These are phyloP conservation scores for Erebia epiphron DNA, from an alignment of 2,888 invertebrate species.

Conservation along the genomic window DNA sequence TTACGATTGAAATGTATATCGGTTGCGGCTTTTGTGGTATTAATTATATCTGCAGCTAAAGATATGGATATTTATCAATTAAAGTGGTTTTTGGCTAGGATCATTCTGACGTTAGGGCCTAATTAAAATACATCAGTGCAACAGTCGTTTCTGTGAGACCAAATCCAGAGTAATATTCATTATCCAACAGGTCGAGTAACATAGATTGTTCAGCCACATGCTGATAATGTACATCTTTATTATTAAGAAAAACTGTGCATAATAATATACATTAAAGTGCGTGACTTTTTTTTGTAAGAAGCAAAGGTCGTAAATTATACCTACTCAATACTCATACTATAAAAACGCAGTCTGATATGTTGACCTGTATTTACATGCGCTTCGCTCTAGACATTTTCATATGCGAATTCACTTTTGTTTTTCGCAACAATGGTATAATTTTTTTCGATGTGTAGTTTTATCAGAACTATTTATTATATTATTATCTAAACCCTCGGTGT, in stretches of 20 bases:
- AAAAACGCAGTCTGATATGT: slow-evolving; percentile 1
- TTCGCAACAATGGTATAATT: no score
- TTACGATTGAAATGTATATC: no score
- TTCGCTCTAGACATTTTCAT: slow-evolving; percentile 4
- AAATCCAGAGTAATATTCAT: background rate
- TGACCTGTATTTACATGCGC: background rate
- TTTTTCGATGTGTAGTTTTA: background rate
- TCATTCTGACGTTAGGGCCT: no score
- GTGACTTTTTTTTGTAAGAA: background rate
- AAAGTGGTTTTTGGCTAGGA: no score
- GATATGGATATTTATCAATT: no score
- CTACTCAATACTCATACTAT: background rate
- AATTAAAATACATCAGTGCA: background rate
- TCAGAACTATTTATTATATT: background rate
- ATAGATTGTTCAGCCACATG: background rate
- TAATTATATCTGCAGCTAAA: no score
- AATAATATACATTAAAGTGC: background rate
- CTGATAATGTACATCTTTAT: background rate
- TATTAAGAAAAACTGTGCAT: background rate
- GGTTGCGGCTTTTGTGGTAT: no score
- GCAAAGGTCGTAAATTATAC: background rate
- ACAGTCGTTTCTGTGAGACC: no score
- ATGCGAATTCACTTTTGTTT: slow-evolving; percentile 3
- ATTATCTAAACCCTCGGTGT: background rate
- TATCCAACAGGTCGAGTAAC: background rate